Percentiles rank a stretch among this genome's conserved stretches.
Conservation (phyloP, 2,888 invertebrate species). For the Omphaloscelis lunosa region DNA sequence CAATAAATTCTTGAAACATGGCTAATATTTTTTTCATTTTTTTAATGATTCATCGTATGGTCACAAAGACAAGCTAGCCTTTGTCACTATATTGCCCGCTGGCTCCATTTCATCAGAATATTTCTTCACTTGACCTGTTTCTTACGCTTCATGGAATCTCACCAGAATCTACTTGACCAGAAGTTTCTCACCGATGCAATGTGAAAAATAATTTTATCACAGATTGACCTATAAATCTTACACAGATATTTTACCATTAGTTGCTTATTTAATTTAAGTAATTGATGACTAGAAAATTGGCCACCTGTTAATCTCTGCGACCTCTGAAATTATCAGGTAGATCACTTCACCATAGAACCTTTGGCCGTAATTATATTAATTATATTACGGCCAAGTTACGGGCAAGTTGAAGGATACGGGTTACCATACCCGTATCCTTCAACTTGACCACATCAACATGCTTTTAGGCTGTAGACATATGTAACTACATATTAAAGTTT, state of each 20-base stretch:
- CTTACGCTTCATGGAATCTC: constrained; percentile 53
- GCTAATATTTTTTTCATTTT: not conserved
- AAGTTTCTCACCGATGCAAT: constrained; percentile 4
- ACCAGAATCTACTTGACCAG: constrained; percentile 49
- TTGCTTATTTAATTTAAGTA: not conserved
- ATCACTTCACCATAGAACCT: not conserved
- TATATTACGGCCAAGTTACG: no score
- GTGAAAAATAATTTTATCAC: constrained; percentile 32
- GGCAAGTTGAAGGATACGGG: no score
- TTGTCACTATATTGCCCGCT: constrained; percentile 22
- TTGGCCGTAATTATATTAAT: not conserved
- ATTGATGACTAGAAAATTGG: not conserved
- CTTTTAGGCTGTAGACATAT: not conserved
- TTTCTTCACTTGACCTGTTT: constrained; percentile 63
- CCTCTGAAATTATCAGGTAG: not conserved
- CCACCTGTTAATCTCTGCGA: not conserved
- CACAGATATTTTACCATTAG: not conserved
- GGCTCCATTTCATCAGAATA: constrained; percentile 53
- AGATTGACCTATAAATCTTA: not conserved
- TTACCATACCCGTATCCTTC: not conserved
- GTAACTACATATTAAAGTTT: not conserved
- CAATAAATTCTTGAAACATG: not conserved
- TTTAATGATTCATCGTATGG: not conserved
- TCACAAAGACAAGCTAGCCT: not conserved
- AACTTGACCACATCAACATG: not conserved